Percentiles rank a stretch among this genome's conserved stretches.
phyloP scores from a whole-genome alignment of 2,797 vertebrate genomes.

The Ateles fusciceps region DNA sequence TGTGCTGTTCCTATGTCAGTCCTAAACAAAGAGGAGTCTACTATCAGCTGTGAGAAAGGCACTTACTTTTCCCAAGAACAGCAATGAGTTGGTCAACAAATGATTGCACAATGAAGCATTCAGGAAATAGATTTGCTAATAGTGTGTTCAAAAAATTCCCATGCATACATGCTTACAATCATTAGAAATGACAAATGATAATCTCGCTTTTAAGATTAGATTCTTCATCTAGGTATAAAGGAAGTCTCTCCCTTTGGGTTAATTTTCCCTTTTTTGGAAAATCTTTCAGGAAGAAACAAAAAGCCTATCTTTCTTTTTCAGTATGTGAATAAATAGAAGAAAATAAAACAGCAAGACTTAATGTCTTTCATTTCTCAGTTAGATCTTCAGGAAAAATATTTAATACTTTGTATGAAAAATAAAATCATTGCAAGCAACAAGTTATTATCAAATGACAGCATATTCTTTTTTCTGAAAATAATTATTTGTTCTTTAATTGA shows the following conservation, averaged over 20 bases:
- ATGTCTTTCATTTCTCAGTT: background rate
- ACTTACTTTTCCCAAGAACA: background rate
- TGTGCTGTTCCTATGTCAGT: background rate
- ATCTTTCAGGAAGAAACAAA: background rate
- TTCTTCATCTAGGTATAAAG: background rate
- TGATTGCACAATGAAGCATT: background rate
- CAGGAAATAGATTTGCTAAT: background rate
- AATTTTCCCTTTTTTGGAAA: background rate
- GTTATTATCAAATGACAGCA: background rate
- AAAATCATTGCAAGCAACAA: background rate
- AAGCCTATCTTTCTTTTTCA: background rate
- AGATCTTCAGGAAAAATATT: background rate
- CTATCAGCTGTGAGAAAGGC: background rate
- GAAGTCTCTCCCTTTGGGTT: background rate
- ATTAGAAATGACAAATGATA: background rate
- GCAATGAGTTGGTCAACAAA: background rate
- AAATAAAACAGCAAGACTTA: background rate
- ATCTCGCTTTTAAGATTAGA: background rate
- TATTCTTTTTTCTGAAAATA: background rate
- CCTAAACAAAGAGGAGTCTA: background rate
- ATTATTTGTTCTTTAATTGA: background rate
- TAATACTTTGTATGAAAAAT: conserved; percentile 33
- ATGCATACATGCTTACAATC: background rate
- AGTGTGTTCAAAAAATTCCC: background rate
- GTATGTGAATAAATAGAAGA: background rate